Percentiles rank a stretch among this genome's conserved stretches.
Evolutionary conservation across 2,797 vertebrate genomes (phyloP).

Genomic region (Sus cebifrons): DNA sequence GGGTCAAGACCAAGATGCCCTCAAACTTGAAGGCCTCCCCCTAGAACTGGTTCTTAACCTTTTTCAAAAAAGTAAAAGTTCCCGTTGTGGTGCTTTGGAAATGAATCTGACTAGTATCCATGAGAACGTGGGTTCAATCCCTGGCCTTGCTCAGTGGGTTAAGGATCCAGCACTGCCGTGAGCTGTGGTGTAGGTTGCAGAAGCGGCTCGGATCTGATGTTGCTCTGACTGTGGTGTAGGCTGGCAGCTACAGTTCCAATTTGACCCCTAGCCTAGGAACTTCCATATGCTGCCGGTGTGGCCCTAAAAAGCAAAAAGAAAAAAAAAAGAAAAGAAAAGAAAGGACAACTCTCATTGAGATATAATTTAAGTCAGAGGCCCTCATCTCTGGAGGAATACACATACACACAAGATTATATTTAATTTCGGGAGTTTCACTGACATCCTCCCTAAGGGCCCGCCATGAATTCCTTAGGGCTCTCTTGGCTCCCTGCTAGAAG

Average conservation of each 20-base stretch:
- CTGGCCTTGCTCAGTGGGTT: too few relatives aligned
- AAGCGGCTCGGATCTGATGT: too few relatives aligned
- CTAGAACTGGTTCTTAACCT: not conserved
- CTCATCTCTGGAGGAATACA: not conserved
- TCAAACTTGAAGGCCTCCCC: not conserved
- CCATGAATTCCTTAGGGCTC: not conserved
- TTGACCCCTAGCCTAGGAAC: too few relatives aligned
- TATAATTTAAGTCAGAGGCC: conserved; percentile 24
- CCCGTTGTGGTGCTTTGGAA: too few relatives aligned
- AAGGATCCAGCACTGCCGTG: too few relatives aligned
- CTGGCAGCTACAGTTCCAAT: too few relatives aligned
- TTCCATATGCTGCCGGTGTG: too few relatives aligned
- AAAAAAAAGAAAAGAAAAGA: not conserved
- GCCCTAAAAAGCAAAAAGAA: too few relatives aligned
- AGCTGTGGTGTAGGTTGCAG: too few relatives aligned
- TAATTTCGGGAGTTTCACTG: not conserved
- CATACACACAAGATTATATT: not conserved
- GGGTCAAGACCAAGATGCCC: not conserved
- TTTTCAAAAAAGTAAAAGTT: not conserved
- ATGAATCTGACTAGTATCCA: too few relatives aligned
- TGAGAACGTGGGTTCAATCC: too few relatives aligned
- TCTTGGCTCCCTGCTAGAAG: not conserved
- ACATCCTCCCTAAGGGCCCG: not conserved
- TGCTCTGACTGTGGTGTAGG: too few relatives aligned
- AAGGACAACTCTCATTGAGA: not conserved